Base-by-base conservation (phyloP, 1,140 invertebrate genomes). In the Carcinoscorpius rotundicauda region DNA sequence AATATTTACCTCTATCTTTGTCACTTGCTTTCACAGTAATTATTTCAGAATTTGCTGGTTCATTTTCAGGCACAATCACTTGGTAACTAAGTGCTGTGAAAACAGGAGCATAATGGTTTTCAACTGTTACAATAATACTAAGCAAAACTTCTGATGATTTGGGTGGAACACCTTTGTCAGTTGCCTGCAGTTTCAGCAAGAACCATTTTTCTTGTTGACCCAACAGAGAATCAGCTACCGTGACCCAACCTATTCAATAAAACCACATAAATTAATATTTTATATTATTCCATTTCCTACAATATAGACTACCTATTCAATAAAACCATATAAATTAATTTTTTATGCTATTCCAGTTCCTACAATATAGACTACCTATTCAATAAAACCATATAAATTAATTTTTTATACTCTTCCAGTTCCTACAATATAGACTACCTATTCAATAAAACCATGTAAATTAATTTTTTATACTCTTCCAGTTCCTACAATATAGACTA, bases 51-150 rank as follows among this genome's bases (percentile, higher is more conserved):
- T 91, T 89, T 0, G 93, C 76, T 0, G 88, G 86, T 73, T 92
- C 89, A 76, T 93, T 93, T 81, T 97, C 93, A 3, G 88, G 87
- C 3, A 97, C 87, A 65, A 89, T 87, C 0, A 91, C 89, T 79
- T 93, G 88, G 75, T 93, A 93, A 71, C 87, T 90, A 0, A 86
- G 76, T 0, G 88, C 86, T 4, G 84, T 87, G 73, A 97, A 97
- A 51, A 83, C 83, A 0, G 94, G 94, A 4, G 82, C 80, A 71
- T 86, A 81, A 48, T 79, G 77, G 76, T 97, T 98, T 74, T 93
- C 86, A 1, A 87, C 90, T 0, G 91, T 91, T 0, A 97, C 83
- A 6, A 89, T 82, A 48, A 97, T 79, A 0, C 80, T 85, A 3
- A 95, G 81, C 1, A 76, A 76, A 0, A 86, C 83, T 73, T 88